Conservation (phyloP, 2,113 vertebrate genomes). For the Antennarius striatus region DNA sequence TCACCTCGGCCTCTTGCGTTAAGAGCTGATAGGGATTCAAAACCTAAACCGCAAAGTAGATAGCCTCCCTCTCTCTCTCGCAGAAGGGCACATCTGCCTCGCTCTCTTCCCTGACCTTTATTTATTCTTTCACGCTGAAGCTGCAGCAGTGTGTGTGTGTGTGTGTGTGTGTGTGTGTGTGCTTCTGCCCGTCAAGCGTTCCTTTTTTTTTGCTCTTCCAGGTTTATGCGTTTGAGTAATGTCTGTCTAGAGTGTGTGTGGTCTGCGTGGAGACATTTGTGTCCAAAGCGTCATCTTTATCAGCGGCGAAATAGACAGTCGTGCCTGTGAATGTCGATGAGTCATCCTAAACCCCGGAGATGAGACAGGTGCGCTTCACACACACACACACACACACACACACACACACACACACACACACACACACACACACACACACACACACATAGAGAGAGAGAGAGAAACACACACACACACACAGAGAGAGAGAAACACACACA, state of each 20-base stretch:
- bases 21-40: slow-evolving; percentile 39
- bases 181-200: slow-evolving; percentile 26
- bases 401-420: slow-evolving; percentile 1
- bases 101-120: slow-evolving; percentile 59
- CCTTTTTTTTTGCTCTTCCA: slow-evolving; percentile 24
- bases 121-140: slow-evolving; percentile 51
- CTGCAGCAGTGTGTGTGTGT: slow-evolving; percentile 14
- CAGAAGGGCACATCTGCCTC: slow-evolving; percentile 35
- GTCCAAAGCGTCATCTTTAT: slow-evolving; percentile 57
- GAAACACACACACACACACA: slow-evolving; percentile 1
- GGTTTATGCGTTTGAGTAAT: slow-evolving; percentile 30
- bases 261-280: slow-evolving; percentile 31
- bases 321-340: slow-evolving; percentile 69
- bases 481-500: slow-evolving; percentile 2
- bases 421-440: slow-evolving; percentile 3
- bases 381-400: slow-evolving; percentile 8
- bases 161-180: slow-evolving; percentile 20
- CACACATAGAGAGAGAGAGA: slow-evolving; percentile 1
- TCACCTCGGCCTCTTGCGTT: slow-evolving; percentile 25
- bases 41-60: slow-evolving; percentile 43
- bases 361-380: slow-evolving; percentile 36
- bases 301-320: slow-evolving; percentile 47
- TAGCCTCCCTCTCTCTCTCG: slow-evolving; percentile 23
- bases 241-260: slow-evolving; percentile 17
- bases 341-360: slow-evolving; percentile 70